Base-by-base conservation (phyloP, 2,797 vertebrate genomes). In the Acanthiza pusilla region DNA sequence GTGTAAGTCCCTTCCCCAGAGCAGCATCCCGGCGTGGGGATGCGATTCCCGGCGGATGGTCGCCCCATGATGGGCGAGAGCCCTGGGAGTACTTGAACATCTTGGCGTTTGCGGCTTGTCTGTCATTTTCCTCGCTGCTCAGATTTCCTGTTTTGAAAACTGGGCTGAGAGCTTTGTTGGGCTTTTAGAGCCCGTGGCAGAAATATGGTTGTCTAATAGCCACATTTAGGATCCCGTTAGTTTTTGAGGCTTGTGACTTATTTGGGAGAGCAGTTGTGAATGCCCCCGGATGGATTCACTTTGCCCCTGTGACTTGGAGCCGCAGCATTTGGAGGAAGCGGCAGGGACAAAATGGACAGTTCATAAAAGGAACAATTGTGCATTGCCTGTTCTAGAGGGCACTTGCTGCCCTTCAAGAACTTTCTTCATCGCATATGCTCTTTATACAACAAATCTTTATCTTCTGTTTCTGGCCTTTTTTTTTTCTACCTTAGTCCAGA, bases 371-470 rank as follows among this genome's bases (percentile, higher is more conserved):
- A 97, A 93, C 92, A 96, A 93, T 96, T 97, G 92, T 95, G 66
- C 48, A 80, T 77, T 89, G 95, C 93, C 85, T 90, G 30, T 96
- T 97, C 89, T 95, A 96, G 96, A 97, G 93, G 96, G 93, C 93
- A 96, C 85, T 96, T 97, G 82, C 92, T 97, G 96, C 90, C 96
- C 95, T 97, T 97, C 97, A 97, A 63, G 97, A 97, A 97, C 94
- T 96, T 96, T 97, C 96, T 84, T 94, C 96, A 73, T 95, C 36
- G 21, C 96, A 88, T 96, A 81, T 95, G 92, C 95, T 94, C 86
- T 96, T 94, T 79, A 67, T 94, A 94, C 94, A 94, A 95, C 66
- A 86, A 90, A 93, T 89, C 79, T 94, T 89, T 91, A 74, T 94
- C 67, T 85, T 93, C 89, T 81, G 6, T 68, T 58, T 88, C 45